phyloP scores from a whole-genome alignment of 2,113 vertebrate species.

The Ctenomys sociabilis region DNA sequence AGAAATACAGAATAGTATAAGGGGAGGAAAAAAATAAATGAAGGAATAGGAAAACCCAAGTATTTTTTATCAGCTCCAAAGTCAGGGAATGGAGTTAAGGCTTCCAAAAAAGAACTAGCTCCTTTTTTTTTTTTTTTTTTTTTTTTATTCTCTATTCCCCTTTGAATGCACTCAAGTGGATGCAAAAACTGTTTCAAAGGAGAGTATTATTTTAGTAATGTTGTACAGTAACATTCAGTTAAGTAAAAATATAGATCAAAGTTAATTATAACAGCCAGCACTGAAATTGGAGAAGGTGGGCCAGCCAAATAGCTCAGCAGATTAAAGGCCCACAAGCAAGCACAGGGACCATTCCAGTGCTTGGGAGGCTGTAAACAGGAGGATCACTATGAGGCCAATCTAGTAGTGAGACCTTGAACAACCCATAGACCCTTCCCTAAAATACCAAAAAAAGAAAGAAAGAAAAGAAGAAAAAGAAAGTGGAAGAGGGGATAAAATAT shows the following conservation, averaged over 20 bases:
- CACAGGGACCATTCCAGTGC: too few relatives aligned
- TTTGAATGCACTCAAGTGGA: background rate
- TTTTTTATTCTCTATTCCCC: background rate
- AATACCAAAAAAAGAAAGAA: too few relatives aligned
- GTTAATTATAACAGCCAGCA: background rate
- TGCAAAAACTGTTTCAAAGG: constrained; percentile 38
- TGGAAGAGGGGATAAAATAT: background rate
- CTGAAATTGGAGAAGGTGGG: background rate
- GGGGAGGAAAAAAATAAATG: background rate
- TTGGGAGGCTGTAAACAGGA: too few relatives aligned
- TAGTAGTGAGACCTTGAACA: too few relatives aligned
- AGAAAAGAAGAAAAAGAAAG: background rate
- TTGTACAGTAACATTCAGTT: constrained; percentile 36
- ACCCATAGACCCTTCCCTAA: too few relatives aligned
- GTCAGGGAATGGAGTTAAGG: background rate
- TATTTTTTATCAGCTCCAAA: background rate
- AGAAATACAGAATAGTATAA: background rate
- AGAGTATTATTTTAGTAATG: constrained; percentile 20
- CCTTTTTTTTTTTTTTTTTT: too few relatives aligned
- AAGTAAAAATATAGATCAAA: constrained; percentile 51
- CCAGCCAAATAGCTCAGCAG: too few relatives aligned
- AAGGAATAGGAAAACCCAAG: background rate
- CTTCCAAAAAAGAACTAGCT: background rate
- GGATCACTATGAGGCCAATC: too few relatives aligned
- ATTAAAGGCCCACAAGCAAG: too few relatives aligned